phyloP scores from a whole-genome alignment of 2,888 invertebrate genomes.

The Octonoba sinensis region DNA sequence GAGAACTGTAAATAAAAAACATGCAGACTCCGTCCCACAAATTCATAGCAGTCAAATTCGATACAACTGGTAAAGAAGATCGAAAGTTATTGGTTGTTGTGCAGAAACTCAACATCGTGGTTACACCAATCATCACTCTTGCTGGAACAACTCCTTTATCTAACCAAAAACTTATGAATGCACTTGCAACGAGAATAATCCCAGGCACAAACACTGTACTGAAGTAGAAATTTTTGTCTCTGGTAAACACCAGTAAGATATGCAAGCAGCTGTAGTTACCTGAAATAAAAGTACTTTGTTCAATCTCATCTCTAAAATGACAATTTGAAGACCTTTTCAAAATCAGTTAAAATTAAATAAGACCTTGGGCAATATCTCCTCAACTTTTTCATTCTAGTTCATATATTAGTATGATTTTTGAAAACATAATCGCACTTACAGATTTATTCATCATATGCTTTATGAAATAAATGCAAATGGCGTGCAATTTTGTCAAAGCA shows the following conservation, averaged over 20 bases:
- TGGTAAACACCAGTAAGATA: conserved; percentile 92
- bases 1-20: conserved; percentile 94
- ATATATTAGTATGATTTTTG: no score
- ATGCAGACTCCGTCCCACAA: conserved; percentile 94
- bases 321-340: not conserved
- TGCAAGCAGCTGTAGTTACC: conserved; percentile 90
- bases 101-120: conserved; percentile 98
- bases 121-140: conserved; percentile 96
- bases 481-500: no score
- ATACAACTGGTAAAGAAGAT: conserved; percentile 88
- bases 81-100: conserved; percentile 77
- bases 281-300: not conserved
- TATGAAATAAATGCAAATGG: no score
- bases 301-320: not conserved
- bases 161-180: conserved; percentile 97
- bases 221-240: conserved; percentile 96
- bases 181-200: conserved; percentile 94
- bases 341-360: no score
- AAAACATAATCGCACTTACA: no score
- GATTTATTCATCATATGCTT: no score
- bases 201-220: conserved; percentile 97
- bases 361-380: no score
- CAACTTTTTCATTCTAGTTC: no score
- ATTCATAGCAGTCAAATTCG: conserved; percentile 95
- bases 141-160: conserved; percentile 97